These are phyloP conservation scores for Penaeus japonicus DNA, from an alignment of 1,140 invertebrate species.

Conservation along the genomic window DNA sequence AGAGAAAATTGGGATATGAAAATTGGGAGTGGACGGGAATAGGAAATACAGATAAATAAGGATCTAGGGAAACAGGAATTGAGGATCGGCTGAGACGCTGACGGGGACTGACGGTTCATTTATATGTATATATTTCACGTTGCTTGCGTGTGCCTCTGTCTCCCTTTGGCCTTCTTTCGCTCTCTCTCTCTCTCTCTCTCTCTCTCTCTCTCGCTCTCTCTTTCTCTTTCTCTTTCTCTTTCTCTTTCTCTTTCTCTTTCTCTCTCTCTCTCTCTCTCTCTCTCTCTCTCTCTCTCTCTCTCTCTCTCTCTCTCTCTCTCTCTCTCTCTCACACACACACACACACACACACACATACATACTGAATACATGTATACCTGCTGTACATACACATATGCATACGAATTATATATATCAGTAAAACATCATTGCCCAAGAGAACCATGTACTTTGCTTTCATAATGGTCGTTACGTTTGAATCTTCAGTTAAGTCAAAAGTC, in stretches of 20 bases:
- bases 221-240: background rate
- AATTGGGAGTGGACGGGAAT: constrained; percentile 45
- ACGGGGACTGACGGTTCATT: background rate
- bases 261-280: background rate
- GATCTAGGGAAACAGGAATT: background rate
- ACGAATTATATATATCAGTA: too few species aligned
- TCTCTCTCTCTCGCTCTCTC: background rate
- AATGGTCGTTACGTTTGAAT: too few species aligned
- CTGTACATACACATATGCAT: too few species aligned
- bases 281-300: background rate
- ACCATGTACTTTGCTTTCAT: too few species aligned
- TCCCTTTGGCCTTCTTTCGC: too few species aligned
- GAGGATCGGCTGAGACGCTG: background rate
- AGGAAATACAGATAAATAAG: background rate
- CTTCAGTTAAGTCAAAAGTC: too few species aligned
- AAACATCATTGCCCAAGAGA: too few species aligned
- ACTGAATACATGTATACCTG: too few species aligned
- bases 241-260: background rate
- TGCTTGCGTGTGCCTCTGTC: too few species aligned
- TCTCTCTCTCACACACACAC: background rate
- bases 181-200: background rate
- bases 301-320: background rate
- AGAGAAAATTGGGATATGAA: constrained; percentile 53
- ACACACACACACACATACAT: too few species aligned
- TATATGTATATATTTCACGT: background rate